phyloP scores from a whole-genome alignment of 2,797 vertebrate genomes.

The Botia kubotai region DNA sequence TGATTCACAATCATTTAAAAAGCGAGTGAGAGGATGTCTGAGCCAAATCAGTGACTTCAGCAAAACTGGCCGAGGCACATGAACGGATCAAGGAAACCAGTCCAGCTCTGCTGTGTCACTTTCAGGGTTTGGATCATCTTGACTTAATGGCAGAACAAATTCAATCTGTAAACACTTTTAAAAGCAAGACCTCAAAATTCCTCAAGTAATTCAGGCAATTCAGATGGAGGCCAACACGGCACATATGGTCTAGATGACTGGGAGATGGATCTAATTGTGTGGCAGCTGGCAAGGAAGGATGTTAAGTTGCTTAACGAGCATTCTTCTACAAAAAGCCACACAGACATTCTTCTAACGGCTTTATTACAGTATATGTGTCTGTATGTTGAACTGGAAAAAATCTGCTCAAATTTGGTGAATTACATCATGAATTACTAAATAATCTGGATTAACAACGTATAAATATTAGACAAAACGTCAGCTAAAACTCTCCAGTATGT shows the following conservation, averaged over 20 bases:
- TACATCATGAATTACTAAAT: background rate
- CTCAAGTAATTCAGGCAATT: constrained; percentile 36
- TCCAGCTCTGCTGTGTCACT: constrained; percentile 8
- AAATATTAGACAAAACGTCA: background rate
- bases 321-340: constrained; percentile 33
- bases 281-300: constrained; percentile 43
- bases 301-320: constrained; percentile 34
- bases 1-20: constrained; percentile 23
- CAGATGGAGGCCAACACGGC: constrained; percentile 30
- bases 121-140: constrained; percentile 7
- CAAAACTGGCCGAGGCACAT: background rate
- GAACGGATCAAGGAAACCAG: background rate
- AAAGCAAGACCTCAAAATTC: constrained; percentile 44
- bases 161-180: constrained; percentile 40
- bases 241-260: constrained; percentile 35
- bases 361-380: constrained; percentile 13
- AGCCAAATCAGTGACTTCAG: constrained; percentile 26
- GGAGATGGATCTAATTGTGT: constrained; percentile 44
- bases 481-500: background rate
- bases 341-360: constrained; percentile 5
- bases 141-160: constrained; percentile 44
- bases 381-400: background rate
- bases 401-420: background rate
- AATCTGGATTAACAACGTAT: background rate
- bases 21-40: background rate